Evolutionary conservation across 2,888 invertebrate genomes (phyloP).

Genomic region (Monopis laevigella): DNA sequence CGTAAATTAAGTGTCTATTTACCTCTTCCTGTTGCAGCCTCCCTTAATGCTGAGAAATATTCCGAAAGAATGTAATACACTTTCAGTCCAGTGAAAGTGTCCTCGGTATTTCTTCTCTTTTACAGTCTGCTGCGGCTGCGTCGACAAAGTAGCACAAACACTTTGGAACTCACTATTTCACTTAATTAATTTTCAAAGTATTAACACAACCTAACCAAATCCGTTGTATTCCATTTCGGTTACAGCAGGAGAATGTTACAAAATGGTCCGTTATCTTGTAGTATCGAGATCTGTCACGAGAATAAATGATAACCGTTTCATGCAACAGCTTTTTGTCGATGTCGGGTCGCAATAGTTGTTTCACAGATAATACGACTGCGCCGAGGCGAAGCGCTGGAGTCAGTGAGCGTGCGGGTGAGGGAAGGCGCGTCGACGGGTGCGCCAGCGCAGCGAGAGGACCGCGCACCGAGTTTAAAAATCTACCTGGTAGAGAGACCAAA

Average conservation of each 20-base stretch:
- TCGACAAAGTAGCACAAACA: constrained; percentile 6
- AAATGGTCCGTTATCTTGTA: constrained; percentile 4
- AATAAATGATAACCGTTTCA: constrained; percentile 9
- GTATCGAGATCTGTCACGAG: constrained; percentile 27
- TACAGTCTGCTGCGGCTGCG: constrained; percentile 24
- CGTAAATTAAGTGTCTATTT: too few species aligned
- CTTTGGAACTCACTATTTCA: constrained; percentile 9
- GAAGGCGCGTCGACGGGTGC: background rate
- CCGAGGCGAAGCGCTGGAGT: constrained; percentile 6
- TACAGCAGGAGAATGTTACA: constrained; percentile 23
- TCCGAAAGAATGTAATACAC: constrained; percentile 59
- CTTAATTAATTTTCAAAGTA: constrained; percentile 5
- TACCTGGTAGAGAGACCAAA: too few species aligned
- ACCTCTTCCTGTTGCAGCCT: constrained; percentile 8
- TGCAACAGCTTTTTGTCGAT: constrained; percentile 6
- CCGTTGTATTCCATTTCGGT: constrained; percentile 18
- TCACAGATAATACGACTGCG: constrained; percentile 12
- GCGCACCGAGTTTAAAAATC: too few species aligned
- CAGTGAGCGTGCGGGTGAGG: constrained; percentile 9
- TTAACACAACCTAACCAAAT: constrained; percentile 1
- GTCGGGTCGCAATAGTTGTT: background rate
- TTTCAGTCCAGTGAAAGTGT: constrained; percentile 67
- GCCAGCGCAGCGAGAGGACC: constrained; percentile 11
- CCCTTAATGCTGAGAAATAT: constrained; percentile 22
- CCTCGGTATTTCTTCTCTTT: constrained; percentile 49